These are phyloP conservation scores for Drosophila orosa DNA, from an alignment of 1,140 invertebrate genomes.

Conservation along the genomic window DNA sequence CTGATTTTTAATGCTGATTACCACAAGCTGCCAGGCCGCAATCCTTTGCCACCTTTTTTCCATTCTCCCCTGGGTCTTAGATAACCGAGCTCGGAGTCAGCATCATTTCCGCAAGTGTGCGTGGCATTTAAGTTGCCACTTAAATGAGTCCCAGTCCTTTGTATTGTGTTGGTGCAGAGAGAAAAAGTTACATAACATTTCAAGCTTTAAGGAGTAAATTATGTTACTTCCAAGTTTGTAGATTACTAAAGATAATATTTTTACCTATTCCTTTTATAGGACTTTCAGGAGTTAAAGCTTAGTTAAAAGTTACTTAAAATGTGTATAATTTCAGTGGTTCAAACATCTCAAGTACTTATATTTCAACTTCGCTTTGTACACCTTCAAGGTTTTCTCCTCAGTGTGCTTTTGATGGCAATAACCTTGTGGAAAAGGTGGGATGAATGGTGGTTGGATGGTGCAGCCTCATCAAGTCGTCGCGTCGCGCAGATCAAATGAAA, in stretches of 20 bases:
- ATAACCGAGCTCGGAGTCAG: conserved; percentile 41
- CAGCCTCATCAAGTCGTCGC: conserved; percentile 70
- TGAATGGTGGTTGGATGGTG: conserved; percentile 11
- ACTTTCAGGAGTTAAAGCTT: too few species aligned
- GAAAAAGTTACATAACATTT: not conserved
- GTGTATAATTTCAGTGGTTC: not conserved
- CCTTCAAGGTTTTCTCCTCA: not conserved
- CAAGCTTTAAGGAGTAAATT: not conserved
- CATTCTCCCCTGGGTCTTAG: conserved; percentile 15
- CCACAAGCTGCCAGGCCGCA: conserved; percentile 50
- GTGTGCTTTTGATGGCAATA: conserved; percentile 36
- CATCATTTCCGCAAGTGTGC: conserved; percentile 66
- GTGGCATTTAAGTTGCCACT: conserved; percentile 65
- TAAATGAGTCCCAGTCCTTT: conserved; percentile 35
- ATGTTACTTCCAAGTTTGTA: not conserved
- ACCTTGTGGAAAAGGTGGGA: conserved; percentile 26
- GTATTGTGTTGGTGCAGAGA: conserved; percentile 22
- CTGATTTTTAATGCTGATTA: conserved; percentile 64
- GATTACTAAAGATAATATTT: not conserved
- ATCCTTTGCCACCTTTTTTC: conserved; percentile 47
- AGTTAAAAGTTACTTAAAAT: not conserved
- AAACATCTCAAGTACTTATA: not conserved
- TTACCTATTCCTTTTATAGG: too few species aligned
- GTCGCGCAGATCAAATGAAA: conserved; percentile 80
- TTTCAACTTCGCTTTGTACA: too few species aligned